Evolutionary conservation across 2,888 invertebrate genomes (phyloP).

Genomic region (Ennomos quercinarius): DNA sequence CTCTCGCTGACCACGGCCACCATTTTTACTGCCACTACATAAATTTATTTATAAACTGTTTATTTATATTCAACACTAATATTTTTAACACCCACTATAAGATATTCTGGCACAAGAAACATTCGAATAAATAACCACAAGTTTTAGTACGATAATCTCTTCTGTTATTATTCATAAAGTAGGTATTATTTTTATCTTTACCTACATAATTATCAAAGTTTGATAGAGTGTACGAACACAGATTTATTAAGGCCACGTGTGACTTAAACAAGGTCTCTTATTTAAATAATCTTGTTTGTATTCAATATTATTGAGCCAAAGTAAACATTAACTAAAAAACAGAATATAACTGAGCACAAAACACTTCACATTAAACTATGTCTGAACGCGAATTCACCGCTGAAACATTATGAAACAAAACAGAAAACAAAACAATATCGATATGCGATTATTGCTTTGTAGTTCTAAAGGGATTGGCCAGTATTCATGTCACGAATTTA

Average conservation of each 20-base stretch:
- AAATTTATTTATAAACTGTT: slow-evolving; percentile 59
- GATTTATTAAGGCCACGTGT: slow-evolving; percentile 12
- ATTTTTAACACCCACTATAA: slow-evolving; percentile 59
- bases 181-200: slow-evolving; percentile 27
- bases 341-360: too few relatives aligned
- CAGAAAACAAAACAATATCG: too few relatives aligned
- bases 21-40: slow-evolving; percentile 51
- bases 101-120: slow-evolving; percentile 55
- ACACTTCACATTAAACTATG: too few relatives aligned
- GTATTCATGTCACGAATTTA: too few relatives aligned
- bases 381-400: too few relatives aligned
- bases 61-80: slow-evolving; percentile 49
- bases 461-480: too few relatives aligned
- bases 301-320: too few relatives aligned
- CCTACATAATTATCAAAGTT: slow-evolving; percentile 11
- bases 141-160: slow-evolving; percentile 23
- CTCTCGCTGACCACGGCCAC: slow-evolving; percentile 68
- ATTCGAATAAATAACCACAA: slow-evolving; percentile 39
- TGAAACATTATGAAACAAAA: slow-evolving; percentile 2
- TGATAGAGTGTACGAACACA: slow-evolving; percentile 3
- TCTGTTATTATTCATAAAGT: slow-evolving; percentile 13
- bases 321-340: too few relatives aligned
- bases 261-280: slow-evolving; percentile 4
- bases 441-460: too few relatives aligned
- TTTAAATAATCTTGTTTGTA: not conserved